These are phyloP conservation scores for Gryllus bimaculatus DNA, from an alignment of 1,140 invertebrate species.

Conservation along the genomic window DNA sequence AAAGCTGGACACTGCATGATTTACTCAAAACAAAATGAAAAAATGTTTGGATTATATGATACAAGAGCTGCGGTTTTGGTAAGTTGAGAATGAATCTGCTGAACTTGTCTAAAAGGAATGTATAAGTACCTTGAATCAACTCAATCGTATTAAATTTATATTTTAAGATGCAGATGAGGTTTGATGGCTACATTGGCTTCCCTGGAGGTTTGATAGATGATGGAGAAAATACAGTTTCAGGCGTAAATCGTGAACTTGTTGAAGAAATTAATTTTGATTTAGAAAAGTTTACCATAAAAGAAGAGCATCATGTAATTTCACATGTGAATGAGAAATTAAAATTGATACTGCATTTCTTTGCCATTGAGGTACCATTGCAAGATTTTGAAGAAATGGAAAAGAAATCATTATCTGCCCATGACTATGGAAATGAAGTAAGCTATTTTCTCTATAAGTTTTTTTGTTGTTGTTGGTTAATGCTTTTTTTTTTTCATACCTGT, in stretches of 20 bases:
- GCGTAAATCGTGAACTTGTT: constrained; percentile 41
- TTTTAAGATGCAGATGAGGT: constrained; percentile 46
- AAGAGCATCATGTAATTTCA: constrained; percentile 25
- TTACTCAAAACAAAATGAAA: constrained; percentile 25
- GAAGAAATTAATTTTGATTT: constrained; percentile 45
- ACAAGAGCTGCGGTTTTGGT: constrained; percentile 28
- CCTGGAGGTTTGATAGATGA: constrained; percentile 44
- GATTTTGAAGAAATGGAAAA: constrained; percentile 36
- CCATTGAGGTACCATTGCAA: constrained; percentile 35
- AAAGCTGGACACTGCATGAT: constrained; percentile 30
- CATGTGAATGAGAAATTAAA: constrained; percentile 31
- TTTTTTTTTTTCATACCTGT: not conserved
- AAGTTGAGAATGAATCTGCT: constrained; percentile 15
- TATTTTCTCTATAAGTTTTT: not conserved
- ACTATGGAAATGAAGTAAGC: constrained; percentile 39
- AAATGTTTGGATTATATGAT: constrained; percentile 27
- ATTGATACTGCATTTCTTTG: constrained; percentile 41
- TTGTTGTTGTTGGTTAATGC: not conserved
- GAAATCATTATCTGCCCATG: constrained; percentile 29
- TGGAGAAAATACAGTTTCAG: constrained; percentile 35
- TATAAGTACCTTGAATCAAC: not conserved
- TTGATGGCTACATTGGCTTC: constrained; percentile 50
- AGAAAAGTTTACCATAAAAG: constrained; percentile 22
- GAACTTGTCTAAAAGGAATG: not conserved
- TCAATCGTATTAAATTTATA: not conserved